Percentiles rank a stretch among this genome's conserved stretches.
phyloP scores from a whole-genome alignment of 2,888 invertebrate genomes.

The Drosophila meridiana region DNA sequence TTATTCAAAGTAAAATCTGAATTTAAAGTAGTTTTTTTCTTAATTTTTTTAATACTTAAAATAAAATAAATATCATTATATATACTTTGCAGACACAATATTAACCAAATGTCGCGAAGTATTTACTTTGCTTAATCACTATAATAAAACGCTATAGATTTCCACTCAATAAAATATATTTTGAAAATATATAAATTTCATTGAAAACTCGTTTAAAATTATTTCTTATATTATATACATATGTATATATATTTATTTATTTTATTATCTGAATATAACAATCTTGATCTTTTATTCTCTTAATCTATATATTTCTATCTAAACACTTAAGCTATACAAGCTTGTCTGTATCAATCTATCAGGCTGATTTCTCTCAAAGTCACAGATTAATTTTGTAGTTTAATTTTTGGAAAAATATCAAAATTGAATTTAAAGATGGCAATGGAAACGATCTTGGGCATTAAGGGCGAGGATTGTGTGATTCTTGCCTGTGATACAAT shows the following conservation, averaged over 20 bases:
- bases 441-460: constrained; percentile 95
- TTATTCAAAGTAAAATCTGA: not conserved
- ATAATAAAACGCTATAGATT: not conserved
- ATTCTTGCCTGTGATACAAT: constrained; percentile 95
- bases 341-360: constrained; percentile 5
- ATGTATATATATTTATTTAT: too few relatives aligned
- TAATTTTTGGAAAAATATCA: not conserved
- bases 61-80: not conserved
- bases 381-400: not conserved
- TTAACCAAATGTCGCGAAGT: too few relatives aligned
- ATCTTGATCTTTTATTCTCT: not conserved
- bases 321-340: not conserved
- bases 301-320: not conserved
- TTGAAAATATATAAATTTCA: too few relatives aligned
- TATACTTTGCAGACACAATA: not conserved
- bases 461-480: constrained; percentile 95
- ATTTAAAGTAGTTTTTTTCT: not conserved
- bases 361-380: constrained; percentile 29
- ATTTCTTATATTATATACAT: not conserved
- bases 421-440: constrained; percentile 55
- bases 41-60: not conserved
- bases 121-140: not conserved
- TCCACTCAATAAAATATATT: not conserved
- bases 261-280: too few relatives aligned
- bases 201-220: not conserved